These are phyloP conservation scores for Gonatopus flavifemur DNA, from an alignment of 1,140 invertebrate species.

Conservation along the genomic window DNA sequence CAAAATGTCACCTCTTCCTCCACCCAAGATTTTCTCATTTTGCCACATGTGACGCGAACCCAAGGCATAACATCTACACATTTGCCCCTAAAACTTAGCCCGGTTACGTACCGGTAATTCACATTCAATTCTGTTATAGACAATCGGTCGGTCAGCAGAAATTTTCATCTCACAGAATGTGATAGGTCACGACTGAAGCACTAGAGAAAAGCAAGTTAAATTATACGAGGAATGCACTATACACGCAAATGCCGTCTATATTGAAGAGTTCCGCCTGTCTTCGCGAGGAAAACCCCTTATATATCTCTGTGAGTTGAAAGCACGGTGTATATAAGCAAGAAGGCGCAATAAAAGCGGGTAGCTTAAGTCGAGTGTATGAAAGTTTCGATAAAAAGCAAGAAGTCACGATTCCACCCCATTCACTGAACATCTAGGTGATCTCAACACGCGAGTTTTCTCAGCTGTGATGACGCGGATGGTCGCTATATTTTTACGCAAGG, in stretches of 20 bases:
- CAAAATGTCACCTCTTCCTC: too few relatives aligned
- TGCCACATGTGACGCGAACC: too few relatives aligned
- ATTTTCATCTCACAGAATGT: neutral
- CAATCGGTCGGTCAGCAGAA: too few relatives aligned
- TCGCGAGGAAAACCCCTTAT: constrained; percentile 17
- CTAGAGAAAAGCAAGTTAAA: constrained; percentile 20
- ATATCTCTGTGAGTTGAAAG: constrained; percentile 12
- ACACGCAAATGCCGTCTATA: constrained; percentile 38
- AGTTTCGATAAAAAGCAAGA: constrained; percentile 12
- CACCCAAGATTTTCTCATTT: too few relatives aligned
- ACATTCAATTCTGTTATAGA: too few relatives aligned
- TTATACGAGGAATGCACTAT: constrained; percentile 42
- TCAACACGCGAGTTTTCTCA: too few relatives aligned
- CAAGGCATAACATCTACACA: too few relatives aligned
- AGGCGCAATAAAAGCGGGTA: constrained; percentile 21
- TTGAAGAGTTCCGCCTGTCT: constrained; percentile 16
- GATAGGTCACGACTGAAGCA: neutral
- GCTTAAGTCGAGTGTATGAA: constrained; percentile 4
- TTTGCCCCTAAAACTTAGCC: neutral
- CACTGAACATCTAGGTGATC: too few relatives aligned
- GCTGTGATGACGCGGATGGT: too few relatives aligned
- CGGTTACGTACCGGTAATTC: neutral
- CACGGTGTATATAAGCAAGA: neutral
- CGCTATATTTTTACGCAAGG: too few relatives aligned
- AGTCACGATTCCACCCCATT: too few relatives aligned